Conservation (phyloP, 2,888 invertebrate genomes). For the Eueremaeus valkanovi region DNA sequence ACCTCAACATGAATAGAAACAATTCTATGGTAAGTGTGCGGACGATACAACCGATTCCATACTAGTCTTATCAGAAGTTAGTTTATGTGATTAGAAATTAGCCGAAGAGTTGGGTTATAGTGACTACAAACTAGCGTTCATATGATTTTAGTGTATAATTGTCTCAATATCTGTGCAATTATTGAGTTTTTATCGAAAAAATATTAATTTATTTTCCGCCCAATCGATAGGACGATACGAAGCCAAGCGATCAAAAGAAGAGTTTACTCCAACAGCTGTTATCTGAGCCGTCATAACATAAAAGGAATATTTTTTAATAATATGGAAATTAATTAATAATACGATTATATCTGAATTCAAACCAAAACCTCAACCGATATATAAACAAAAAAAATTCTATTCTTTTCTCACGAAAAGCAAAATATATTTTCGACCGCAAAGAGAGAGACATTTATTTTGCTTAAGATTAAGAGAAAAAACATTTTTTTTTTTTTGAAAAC, state of each 20-base stretch:
- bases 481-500: neutral
- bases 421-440: neutral
- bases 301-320: neutral
- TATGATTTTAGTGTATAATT: too few relatives aligned
- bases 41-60: too few relatives aligned
- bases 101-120: too few relatives aligned
- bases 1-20: constrained; percentile 41
- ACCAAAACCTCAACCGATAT: neutral
- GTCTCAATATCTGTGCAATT: too few relatives aligned
- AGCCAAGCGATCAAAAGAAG: constrained; percentile 71
- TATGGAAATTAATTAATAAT: neutral
- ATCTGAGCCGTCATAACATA: constrained; percentile 59
- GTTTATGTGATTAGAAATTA: too few relatives aligned
- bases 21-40: constrained; percentile 57
- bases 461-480: neutral
- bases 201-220: neutral
- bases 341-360: too few relatives aligned
- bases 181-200: too few relatives aligned
- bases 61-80: too few relatives aligned
- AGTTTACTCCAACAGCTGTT: constrained; percentile 76
- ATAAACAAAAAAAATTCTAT: neutral
- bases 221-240: constrained; percentile 55
- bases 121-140: too few relatives aligned
- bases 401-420: neutral
- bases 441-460: neutral